Evolutionary conservation across 2,888 invertebrate genomes (phyloP).

Genomic region (Pollenia griseotomentosa): DNA sequence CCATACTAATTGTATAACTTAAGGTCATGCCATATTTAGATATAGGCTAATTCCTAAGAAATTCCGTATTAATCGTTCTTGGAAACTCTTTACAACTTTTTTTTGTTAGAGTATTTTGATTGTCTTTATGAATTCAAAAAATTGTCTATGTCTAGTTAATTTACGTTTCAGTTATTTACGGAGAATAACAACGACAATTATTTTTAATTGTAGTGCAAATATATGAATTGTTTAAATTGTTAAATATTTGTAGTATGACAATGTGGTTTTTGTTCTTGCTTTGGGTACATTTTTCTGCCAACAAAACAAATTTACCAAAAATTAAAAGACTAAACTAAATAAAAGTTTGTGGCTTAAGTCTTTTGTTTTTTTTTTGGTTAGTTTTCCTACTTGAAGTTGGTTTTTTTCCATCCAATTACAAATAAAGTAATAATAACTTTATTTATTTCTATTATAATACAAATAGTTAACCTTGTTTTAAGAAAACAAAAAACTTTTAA

Average conservation of each 20-base stretch:
- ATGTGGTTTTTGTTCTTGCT: slow-evolving; percentile 2
- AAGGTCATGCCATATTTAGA: too few species aligned
- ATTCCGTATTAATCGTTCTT: too few species aligned
- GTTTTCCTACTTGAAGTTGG: not conserved
- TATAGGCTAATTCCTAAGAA: too few species aligned
- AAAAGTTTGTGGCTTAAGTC: slow-evolving; percentile 55
- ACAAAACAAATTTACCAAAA: slow-evolving; percentile 13
- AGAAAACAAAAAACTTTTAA: slow-evolving; percentile 27
- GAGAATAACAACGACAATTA: slow-evolving; percentile 61
- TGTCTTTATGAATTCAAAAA: not conserved
- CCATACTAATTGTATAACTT: too few species aligned
- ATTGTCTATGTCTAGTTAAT: slow-evolving; percentile 6
- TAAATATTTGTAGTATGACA: slow-evolving; percentile 16
- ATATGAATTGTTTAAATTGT: slow-evolving; percentile 53
- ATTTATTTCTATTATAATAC: slow-evolving; percentile 47
- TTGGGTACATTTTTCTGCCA: slow-evolving; percentile 3
- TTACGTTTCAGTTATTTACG: slow-evolving; percentile 57
- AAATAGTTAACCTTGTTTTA: slow-evolving; percentile 62
- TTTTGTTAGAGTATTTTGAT: too few species aligned
- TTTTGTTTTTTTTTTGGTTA: slow-evolving; percentile 35
- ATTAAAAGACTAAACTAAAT: not conserved
- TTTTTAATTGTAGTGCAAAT: slow-evolving; percentile 63
- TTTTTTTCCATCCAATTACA: slow-evolving; percentile 38
- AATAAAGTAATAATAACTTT: slow-evolving; percentile 58
- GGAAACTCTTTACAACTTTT: too few species aligned